Percentiles rank a stretch among this genome's conserved stretches.
Conservation (phyloP, 2,888 invertebrate genomes). For the Tridacna crocea region DNA sequence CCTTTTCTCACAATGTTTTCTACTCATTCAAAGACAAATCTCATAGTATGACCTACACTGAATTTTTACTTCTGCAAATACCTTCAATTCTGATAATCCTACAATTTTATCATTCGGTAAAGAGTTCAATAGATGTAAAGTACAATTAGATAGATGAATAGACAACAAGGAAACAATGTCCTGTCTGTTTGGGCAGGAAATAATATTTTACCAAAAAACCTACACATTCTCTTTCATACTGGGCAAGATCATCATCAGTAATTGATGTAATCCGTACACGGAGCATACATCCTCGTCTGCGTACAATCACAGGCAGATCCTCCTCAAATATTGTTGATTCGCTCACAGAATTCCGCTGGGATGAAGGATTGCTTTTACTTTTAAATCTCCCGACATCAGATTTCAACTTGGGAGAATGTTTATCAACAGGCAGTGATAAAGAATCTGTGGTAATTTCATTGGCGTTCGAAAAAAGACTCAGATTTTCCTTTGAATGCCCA, state of each 20-base stretch:
- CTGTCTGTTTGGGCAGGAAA: too few species aligned
- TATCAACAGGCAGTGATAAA: neutral
- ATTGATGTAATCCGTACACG: slow-evolving; percentile 80
- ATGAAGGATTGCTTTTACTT: slow-evolving; percentile 31
- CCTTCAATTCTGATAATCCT: too few species aligned
- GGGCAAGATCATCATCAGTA: slow-evolving; percentile 67
- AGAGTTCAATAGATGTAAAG: too few species aligned
- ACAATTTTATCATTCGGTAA: too few species aligned
- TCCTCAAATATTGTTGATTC: slow-evolving; percentile 80
- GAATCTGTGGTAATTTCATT: neutral
- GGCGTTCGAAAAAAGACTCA: neutral
- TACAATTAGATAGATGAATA: too few species aligned
- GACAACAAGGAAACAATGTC: too few species aligned
- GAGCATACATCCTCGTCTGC: slow-evolving; percentile 79
- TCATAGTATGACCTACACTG: too few species aligned
- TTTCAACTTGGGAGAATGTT: neutral
- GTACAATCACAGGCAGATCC: slow-evolving; percentile 81
- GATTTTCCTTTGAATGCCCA: neutral
- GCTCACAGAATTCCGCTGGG: slow-evolving; percentile 37
- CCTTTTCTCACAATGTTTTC: neutral
- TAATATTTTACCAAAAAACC: slow-evolving; percentile 19
- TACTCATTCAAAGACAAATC: too few species aligned
- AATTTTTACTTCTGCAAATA: too few species aligned
- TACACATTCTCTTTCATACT: slow-evolving; percentile 60
- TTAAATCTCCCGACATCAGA: slow-evolving; percentile 3